Evolutionary conservation across 2,888 invertebrate genomes (phyloP), one percentile per base, ranked within the genome.

Genomic region (Morinoia aosen): DNA sequence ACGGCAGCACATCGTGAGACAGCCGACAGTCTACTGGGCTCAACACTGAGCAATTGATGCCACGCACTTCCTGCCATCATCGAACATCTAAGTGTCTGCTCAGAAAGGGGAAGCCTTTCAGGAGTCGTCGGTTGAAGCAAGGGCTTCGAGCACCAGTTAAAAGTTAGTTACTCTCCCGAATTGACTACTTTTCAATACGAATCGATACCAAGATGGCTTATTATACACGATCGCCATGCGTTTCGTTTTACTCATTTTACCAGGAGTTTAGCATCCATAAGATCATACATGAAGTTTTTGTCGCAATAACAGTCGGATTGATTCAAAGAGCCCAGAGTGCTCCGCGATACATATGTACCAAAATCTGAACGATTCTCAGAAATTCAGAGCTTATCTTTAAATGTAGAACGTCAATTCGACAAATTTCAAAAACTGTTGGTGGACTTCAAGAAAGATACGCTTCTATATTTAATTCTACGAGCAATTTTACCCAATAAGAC

Each of bases 1-100:
- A 33, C 76, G 76, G 25, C 76, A 33, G 76, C 76, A 33, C 25
- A 1, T 33, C 76, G 25, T 33, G 25, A 76, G 33, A 76, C 76
- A 25, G 76, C 76, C 33, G 76, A 25, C 76, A 16, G 25, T 33
- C 16, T 90, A 90, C 39, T 11, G 25, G 90, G 90, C 90, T 90
- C 90, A 90, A 90, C 90, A 48, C 39, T 90, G 90, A 90, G 90
- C 90, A 90, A 90, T 12, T 90, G 40, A 90, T 48, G 48, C 25
- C 48, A 11, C 4, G 90, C 8, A 33, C 76, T 76, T 33, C 76
- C 76, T 76, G 76, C 19, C 76, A 33, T 76, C 76, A 33, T 33
- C 25, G 76, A 76, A 10, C 76, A 76, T 76, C 76, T 33, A 76
- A 76, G 76, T 76, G 76, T 76, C 7, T 76, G 25, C 76, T 76